Base-by-base conservation (phyloP, 2,113 vertebrate species). In the Eulacestoma nigropectus region DNA sequence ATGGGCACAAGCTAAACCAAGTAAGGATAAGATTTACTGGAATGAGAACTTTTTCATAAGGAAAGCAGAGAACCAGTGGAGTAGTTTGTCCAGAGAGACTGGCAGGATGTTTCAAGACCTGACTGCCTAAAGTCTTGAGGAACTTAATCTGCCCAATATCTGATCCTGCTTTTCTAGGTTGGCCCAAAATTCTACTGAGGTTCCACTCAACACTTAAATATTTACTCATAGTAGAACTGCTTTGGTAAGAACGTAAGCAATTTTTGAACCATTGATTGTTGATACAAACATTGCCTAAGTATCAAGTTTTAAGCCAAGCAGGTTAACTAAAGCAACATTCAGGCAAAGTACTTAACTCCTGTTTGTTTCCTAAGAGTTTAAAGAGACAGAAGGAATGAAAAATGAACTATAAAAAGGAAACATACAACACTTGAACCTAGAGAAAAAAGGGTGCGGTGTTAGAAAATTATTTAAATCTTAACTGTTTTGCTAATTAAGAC, bases 391-490 rank as follows among this genome's bases (percentile, higher is more conserved):
- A 57, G 2, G 13, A 79, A 83, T 35, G 16, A 53, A 78, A 86
- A 65, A 57, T 15, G 0, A 72, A 20, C 11, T n/a, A 10, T 65
- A 2, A 56, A 95, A 93, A 93, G 52, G 25, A 96, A 90, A 88
- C 42, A 79, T 53, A 17, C 46, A 49, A 64, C 42, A 41, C 44
- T 93, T 90, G 90, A 96, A 75, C 62, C 32, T 60, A 49, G n/a
- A 93, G 55, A 82, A 77, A 96, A 85, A 47, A 26, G 41, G 96
- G 47, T 93, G n/a, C 23, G 70, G 47, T 74, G 16, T 44, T 55
- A 92, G 57, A 96, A 95, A 95, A 94, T 46, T 84, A 62, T 76
- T 77, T 89, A 80, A 77, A 87, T 89, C 53, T 78, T 95, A 90
- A 90, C 18, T 88, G 33, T 70, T 77, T 87, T 73, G 32, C 67